Base-by-base conservation (phyloP, 2,888 invertebrate genomes). In the Zygogramma bicolorata region DNA sequence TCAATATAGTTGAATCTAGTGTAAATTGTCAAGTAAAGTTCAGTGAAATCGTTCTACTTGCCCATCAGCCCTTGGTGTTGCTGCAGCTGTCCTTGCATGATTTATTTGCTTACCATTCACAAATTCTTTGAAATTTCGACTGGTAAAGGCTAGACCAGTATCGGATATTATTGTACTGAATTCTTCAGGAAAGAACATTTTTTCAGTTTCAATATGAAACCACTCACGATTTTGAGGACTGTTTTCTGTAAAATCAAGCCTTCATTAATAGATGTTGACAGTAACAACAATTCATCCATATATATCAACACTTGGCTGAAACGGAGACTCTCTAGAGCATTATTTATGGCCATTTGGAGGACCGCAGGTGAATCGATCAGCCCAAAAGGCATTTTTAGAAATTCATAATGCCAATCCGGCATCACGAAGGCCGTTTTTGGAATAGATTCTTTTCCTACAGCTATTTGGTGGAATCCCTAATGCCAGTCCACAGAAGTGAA, bases 11-110 rank as follows among this genome's bases (percentile, higher is more conserved):
- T 78, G 10, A 25, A 1, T 1, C 20, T 8, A 3, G 5, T 20
- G 8, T 20, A 10, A 10, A 3, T 13, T 10, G n/a, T 82, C 80
- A 13, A 82, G 49, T 18, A 82, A 73, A 0, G 82, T 83, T 27
- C 79, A 75, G 60, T 82, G 81, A 61, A 72, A 79, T 5, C 82
- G 63, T 66, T 83, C 82, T 4, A 80, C 81, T 73, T 83, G 82
- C 0, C 80, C 49, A 10, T 49, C 18, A 7, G 18, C 49, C 22
- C 49, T 18, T 15, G 18, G 49, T 15, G 49, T 49, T 4, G 18
- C 18, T 7, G 22, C 10, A 8, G 49, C 81, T n/a, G 66, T 79
- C 46, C 70, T 22, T 5, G 77, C 68, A 59, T 75, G 71, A 63
- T 68, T 75, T 7, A 75, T 71, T 40, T 72, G 72, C 60, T 68